Evolutionary conservation across 1,140 invertebrate species (phyloP).

Genomic region (Neodiprion pinetum): DNA sequence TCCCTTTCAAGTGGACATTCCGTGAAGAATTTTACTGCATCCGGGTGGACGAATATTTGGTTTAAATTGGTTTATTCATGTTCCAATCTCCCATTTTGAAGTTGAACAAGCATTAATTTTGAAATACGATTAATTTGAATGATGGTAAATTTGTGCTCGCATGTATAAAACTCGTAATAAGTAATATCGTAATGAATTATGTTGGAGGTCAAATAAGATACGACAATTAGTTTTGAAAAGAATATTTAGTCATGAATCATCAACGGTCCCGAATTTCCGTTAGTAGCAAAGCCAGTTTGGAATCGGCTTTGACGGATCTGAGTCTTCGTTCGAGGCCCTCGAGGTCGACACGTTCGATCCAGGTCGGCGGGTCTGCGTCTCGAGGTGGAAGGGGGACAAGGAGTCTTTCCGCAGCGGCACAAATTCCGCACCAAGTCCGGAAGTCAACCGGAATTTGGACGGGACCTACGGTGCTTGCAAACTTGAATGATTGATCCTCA

Average conservation of each 20-base stretch:
- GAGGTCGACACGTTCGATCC: slow-evolving; percentile 54
- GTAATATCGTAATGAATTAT: not conserved
- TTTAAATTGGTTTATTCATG: too few relatives aligned
- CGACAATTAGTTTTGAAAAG: not conserved
- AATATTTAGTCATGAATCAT: slow-evolving; percentile 7
- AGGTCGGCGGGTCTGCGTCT: slow-evolving; percentile 61
- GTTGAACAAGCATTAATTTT: too few relatives aligned
- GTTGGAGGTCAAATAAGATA: not conserved
- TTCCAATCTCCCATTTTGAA: too few relatives aligned
- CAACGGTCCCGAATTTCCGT: slow-evolving; percentile 46
- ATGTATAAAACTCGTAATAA: not conserved
- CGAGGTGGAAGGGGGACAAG: slow-evolving; percentile 60
- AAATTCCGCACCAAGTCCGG: slow-evolving; percentile 72
- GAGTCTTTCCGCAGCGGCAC: slow-evolving; percentile 70
- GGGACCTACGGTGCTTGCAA: slow-evolving; percentile 61
- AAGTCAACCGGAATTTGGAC: slow-evolving; percentile 65
- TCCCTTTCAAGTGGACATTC: too few relatives aligned
- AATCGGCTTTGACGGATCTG: slow-evolving; percentile 25
- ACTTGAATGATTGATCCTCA: slow-evolving; percentile 56
- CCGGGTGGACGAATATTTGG: too few relatives aligned
- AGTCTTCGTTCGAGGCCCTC: slow-evolving; percentile 48
- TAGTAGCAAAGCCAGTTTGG: slow-evolving; percentile 41
- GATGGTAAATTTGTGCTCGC: too few relatives aligned
- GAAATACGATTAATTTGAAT: too few relatives aligned
- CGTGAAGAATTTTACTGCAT: too few relatives aligned